Evolutionary conservation across 92 coral and sea anemone genomes (phyloP), one percentile per base, ranked within the genome.

Genomic region (Epizoanthus scotinus): DNA sequence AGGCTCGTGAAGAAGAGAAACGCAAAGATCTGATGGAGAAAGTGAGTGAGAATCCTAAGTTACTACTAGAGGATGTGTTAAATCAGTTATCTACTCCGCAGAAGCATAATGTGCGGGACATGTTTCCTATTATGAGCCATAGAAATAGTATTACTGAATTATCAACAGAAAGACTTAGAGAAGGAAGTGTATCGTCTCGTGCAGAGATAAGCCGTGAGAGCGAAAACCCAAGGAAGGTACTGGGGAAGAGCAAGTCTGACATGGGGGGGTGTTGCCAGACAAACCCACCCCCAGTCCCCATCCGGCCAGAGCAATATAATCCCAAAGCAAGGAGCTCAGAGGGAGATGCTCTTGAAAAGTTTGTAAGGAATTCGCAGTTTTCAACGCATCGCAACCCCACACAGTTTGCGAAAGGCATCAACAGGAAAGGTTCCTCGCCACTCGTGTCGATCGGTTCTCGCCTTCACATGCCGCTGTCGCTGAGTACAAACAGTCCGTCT

Each of bases 221-320:
- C 57, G 79, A 73, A 31, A 44, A 8, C 10, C 21, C 34, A 13
- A 60, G 42, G 42, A 75, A 75, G 61, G 19, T 15, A 20, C 57
- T 75, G 47, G 81, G 69, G 18, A 75, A 75, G 67, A 75, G 81
- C 17, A 75, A 75, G 81, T 75, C 81, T 0, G 81, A 75, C 56
- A 21, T 75, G 27, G 56, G 50, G 36, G 36, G 24, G 18, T 54
- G 64, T 21, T 38, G 22, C 20, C 63, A 59, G 38, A 59, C 68
- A 75, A 75, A 17, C 63, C 81, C 81, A 14, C 81, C 81, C 18
- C 81, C 81, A 27, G 67, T 58, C 31, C 81, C 81, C 9, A 1
- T 26, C n/a, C 81, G 81, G 22, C 20, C 50, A 36, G 81, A 75
- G 27, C 52, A 47, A 13, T 47, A 47, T n/a, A n/a, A n/a, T 47